These are phyloP conservation scores for Chondrilla cf. caribensis DNA, from an alignment of 37 sponge, comb jelly and placozoan species.

Conservation along the genomic window DNA sequence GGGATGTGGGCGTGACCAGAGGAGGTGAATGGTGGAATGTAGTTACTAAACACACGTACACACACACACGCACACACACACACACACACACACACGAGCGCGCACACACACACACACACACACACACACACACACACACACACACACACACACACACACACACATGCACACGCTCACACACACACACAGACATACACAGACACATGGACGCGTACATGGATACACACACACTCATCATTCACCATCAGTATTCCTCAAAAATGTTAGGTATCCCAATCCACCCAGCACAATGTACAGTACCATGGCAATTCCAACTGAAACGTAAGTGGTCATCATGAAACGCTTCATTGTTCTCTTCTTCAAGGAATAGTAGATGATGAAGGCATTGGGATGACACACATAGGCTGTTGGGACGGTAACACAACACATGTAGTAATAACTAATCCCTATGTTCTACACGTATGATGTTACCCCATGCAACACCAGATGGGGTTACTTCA, in stretches of 20 bases:
- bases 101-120: no score
- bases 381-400: constrained; percentile 89
- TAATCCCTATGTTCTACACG: no score
- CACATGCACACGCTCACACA: neutral
- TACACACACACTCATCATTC: neutral
- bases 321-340: constrained; percentile 60
- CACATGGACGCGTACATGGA: no score
- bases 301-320: constrained; percentile 50
- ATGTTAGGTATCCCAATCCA: constrained; percentile 70
- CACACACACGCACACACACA: no score
- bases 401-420: constrained; percentile 38
- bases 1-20: neutral
- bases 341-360: constrained; percentile 39
- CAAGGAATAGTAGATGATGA: constrained; percentile 80
- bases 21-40: no score
- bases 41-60: no score
- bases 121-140: no score
- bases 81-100: no score
- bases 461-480: no score
- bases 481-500: no score
- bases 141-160: neutral
- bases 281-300: constrained; percentile 60
- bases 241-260: constrained; percentile 64
- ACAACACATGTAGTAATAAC: no score
- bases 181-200: neutral